These are phyloP conservation scores for Anableps anableps DNA, from an alignment of 2,797 vertebrate genomes.

Conservation along the genomic window DNA sequence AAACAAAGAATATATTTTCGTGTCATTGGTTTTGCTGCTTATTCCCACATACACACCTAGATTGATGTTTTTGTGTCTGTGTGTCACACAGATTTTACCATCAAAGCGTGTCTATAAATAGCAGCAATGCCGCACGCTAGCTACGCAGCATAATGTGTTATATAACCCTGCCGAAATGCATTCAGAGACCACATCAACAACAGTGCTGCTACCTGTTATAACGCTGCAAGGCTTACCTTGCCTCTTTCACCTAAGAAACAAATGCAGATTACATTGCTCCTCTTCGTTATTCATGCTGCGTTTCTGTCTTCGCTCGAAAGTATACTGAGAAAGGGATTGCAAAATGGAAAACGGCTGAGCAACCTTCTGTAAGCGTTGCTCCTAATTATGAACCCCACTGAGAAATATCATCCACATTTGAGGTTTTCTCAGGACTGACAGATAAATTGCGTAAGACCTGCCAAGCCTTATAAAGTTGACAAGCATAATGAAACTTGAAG, in stretches of 20 bases:
- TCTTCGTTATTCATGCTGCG: constrained; percentile 55
- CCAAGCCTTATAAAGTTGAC: neutral
- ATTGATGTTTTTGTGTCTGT: constrained; percentile 72
- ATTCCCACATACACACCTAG: constrained; percentile 15
- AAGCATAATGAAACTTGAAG: neutral
- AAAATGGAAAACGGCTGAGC: constrained; percentile 5
- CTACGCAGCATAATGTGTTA: constrained; percentile 67
- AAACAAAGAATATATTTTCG: constrained; percentile 6
- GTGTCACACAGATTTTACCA: constrained; percentile 63
- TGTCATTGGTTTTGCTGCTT: neutral
- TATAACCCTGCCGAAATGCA: constrained; percentile 66
- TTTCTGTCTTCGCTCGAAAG: constrained; percentile 57
- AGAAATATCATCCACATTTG: neutral
- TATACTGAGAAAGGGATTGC: constrained; percentile 2
- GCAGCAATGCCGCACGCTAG: constrained; percentile 45
- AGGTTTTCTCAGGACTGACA: constrained; percentile 6
- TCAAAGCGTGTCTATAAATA: constrained; percentile 74
- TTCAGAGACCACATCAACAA: constrained; percentile 54
- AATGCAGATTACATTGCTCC: constrained; percentile 46
- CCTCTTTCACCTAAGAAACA: constrained; percentile 21
- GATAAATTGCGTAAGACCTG: neutral
- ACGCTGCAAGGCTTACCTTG: constrained; percentile 41
- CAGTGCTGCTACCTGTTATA: constrained; percentile 63
- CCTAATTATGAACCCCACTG: neutral
- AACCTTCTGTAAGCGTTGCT: neutral